Percentiles rank a stretch among this genome's conserved stretches.
These are phyloP conservation scores for Pseudobourletiella spinata DNA, from an alignment of 1,140 invertebrate genomes.

Conservation along the genomic window DNA sequence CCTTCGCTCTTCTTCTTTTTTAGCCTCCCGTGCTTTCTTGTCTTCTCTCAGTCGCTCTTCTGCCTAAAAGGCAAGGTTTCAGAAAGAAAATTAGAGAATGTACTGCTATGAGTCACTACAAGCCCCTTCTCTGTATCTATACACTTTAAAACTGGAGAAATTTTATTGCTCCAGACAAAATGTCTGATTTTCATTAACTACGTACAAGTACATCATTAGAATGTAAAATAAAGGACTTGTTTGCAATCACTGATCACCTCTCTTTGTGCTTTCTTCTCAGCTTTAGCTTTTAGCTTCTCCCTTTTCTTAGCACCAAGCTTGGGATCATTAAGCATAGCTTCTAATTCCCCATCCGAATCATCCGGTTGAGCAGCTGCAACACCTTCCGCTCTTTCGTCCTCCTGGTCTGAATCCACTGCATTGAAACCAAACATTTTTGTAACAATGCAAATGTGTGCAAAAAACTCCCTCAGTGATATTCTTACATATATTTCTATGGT, in stretches of 20 bases:
- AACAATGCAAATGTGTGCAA: not conserved
- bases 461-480: not conserved
- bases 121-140: too few species aligned
- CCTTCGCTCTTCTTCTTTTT: constrained; percentile 56
- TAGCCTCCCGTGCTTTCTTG: constrained; percentile 56
- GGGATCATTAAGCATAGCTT: constrained; percentile 19
- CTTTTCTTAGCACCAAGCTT: constrained; percentile 81
- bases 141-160: too few species aligned
- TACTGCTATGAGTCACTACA: too few species aligned
- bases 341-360: constrained; percentile 10
- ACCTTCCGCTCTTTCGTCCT: constrained; percentile 10
- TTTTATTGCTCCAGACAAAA: too few species aligned
- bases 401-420: constrained; percentile 19
- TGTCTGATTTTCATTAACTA: too few species aligned
- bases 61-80: constrained; percentile 40
- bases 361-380: constrained; percentile 1
- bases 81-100: too few species aligned
- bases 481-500: not conserved
- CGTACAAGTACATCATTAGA: too few species aligned
- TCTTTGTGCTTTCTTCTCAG: constrained; percentile 72
- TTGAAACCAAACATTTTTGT: too few species aligned
- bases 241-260: too few species aligned
- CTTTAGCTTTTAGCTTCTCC: constrained; percentile 84
- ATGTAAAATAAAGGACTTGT: too few species aligned
- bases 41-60: constrained; percentile 63